Percentiles rank a stretch among this genome's conserved stretches.
These are phyloP conservation scores for Eueides isabella DNA, from an alignment of 1,140 invertebrate genomes.

Conservation along the genomic window DNA sequence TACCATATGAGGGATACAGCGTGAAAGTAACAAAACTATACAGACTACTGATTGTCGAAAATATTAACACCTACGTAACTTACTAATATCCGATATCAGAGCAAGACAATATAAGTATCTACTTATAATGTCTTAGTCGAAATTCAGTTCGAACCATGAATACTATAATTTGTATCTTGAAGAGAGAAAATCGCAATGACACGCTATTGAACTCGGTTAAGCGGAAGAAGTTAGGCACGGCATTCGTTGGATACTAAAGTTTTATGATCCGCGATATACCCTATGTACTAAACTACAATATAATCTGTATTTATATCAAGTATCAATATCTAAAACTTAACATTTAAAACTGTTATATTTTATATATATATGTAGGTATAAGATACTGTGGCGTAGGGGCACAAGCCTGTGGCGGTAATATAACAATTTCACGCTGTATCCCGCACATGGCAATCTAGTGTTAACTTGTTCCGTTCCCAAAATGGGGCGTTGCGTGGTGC, in stretches of 20 bases:
- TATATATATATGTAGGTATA: no score
- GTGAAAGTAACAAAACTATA: background rate
- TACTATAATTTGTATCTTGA: background rate
- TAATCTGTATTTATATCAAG: background rate
- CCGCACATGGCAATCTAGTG: background rate
- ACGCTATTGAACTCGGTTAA: background rate
- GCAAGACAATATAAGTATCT: no score
- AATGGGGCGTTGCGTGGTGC: no score
- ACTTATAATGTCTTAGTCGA: background rate
- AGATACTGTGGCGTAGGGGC: no score
- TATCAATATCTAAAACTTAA: background rate
- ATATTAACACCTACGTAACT: no score
- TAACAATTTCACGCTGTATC: background rate
- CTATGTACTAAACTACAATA: background rate
- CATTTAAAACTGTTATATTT: no score
- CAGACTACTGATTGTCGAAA: no score
- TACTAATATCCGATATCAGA: no score
- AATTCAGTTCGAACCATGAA: background rate
- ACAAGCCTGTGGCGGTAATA: no score
- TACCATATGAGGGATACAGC: background rate
- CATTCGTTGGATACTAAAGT: background rate
- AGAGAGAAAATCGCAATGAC: background rate
- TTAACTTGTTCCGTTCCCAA: background rate
- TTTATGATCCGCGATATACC: background rate
- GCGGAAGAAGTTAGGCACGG: constrained; percentile 3